A percentile compares a stretch with the other conserved stretches of the same genome.
phyloP scores from a whole-genome alignment of 2,113 vertebrate species.

The Passerina amoena region DNA sequence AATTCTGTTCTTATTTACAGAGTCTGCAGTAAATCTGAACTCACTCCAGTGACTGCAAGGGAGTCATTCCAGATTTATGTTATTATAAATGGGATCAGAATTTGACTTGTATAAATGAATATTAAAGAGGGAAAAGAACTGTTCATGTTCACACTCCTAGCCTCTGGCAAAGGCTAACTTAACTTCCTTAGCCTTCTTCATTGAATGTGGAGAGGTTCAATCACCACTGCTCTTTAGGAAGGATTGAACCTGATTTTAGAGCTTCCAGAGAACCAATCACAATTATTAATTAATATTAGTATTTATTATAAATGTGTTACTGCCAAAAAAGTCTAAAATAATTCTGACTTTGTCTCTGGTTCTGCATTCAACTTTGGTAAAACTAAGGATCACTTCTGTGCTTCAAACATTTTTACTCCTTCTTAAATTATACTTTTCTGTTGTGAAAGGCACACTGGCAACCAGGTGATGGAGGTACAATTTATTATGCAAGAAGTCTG shows the following conservation, averaged over 20 bases:
- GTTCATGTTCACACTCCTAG: background rate
- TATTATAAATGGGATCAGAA: constrained; percentile 50
- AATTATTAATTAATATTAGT: background rate
- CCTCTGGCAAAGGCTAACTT: constrained; percentile 15
- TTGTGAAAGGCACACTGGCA: background rate
- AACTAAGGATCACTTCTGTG: background rate
- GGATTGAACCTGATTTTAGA: background rate
- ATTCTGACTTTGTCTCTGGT: background rate
- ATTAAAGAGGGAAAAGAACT: constrained; percentile 15
- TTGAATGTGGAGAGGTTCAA: background rate
- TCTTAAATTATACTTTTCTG: background rate
- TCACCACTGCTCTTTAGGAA: background rate
- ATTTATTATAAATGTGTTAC: background rate
- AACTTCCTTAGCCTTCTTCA: background rate
- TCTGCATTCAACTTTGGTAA: background rate
- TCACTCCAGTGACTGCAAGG: background rate
- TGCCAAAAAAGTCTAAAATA: background rate
- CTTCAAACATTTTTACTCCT: background rate
- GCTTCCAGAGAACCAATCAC: background rate
- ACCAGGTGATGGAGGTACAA: background rate
- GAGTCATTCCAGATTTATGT: constrained; percentile 31
- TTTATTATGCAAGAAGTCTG: background rate
- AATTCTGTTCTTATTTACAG: constrained; percentile 40
- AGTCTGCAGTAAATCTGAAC: constrained; percentile 44
- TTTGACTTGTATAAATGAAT: constrained; percentile 50